These are phyloP conservation scores for Amazona vittata DNA, from an alignment of 2,113 vertebrate genomes.

Conservation along the genomic window DNA sequence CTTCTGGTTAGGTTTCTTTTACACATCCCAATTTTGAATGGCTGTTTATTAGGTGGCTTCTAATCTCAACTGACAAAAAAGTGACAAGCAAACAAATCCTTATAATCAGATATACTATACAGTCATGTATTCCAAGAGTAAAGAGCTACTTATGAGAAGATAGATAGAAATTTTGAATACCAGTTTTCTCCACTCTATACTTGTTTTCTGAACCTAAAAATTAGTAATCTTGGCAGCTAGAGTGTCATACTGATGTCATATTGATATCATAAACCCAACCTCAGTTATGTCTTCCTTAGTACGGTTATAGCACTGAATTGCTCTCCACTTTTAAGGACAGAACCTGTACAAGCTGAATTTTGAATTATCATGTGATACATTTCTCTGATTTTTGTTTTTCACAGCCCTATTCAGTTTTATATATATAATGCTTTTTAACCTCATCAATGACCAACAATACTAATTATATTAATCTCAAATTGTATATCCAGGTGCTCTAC, in stretches of 20 bases:
- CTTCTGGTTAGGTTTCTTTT: not conserved
- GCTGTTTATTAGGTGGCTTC: not conserved
- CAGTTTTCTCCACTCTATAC: slow-evolving; percentile 21
- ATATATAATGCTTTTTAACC: not conserved
- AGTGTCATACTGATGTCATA: not conserved
- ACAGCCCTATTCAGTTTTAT: not conserved
- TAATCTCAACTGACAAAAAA: not conserved
- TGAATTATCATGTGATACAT: not conserved
- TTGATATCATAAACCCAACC: not conserved
- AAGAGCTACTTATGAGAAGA: slow-evolving; percentile 7
- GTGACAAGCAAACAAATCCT: not conserved
- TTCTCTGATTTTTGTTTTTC: not conserved
- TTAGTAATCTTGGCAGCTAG: slow-evolving; percentile 38
- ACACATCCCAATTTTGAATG: not conserved
- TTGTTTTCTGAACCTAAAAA: slow-evolving; percentile 37
- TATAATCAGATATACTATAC: not conserved
- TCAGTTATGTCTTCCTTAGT: not conserved
- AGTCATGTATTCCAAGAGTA: not conserved
- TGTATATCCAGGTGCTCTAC: not conserved
- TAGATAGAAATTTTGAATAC: not conserved
- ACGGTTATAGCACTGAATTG: not conserved
- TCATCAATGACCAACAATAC: not conserved
- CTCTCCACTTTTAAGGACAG: slow-evolving; percentile 3
- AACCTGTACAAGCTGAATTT: not conserved
- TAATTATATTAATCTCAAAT: not conserved